Evolutionary conservation across 2,113 vertebrate species (phyloP).

Genomic region (Cheilinus undulatus): DNA sequence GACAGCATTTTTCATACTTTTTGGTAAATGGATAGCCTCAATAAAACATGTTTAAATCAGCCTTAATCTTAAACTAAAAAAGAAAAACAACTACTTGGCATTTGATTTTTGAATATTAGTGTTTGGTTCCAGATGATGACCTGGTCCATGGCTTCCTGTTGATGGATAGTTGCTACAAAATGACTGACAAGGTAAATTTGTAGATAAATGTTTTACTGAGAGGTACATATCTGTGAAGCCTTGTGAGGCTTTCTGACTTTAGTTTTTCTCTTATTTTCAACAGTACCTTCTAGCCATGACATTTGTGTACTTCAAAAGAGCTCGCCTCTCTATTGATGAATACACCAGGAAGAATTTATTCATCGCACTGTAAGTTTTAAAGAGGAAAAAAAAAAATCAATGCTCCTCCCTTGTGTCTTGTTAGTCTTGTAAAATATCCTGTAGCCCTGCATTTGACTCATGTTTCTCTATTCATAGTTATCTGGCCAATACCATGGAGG

Average conservation of each 20-base stretch:
- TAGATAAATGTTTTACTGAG: slow-evolving; percentile 49
- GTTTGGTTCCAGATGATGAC: slow-evolving; percentile 89
- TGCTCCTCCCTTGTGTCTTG: neutral
- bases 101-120: neutral
- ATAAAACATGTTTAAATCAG: neutral
- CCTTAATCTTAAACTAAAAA: neutral
- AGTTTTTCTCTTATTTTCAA: slow-evolving; percentile 15
- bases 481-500: slow-evolving; percentile 97
- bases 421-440: neutral
- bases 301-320: slow-evolving; percentile 98
- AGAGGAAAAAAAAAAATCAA: neutral
- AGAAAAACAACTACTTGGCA: neutral
- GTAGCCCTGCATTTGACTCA: neutral
- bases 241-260: neutral
- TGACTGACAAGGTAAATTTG: slow-evolving; percentile 91
- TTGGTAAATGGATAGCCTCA: slow-evolving; percentile 84
- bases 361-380: slow-evolving; percentile 92
- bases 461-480: slow-evolving; percentile 83
- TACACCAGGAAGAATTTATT: slow-evolving; percentile 96
- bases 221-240: neutral
- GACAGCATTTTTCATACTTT: slow-evolving; percentile 92
- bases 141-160: slow-evolving; percentile 94
- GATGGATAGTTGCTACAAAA: slow-evolving; percentile 95
- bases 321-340: slow-evolving; percentile 88
- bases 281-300: slow-evolving; percentile 99